phyloP scores from a whole-genome alignment of 2,888 invertebrate genomes.

The Lasius fuliginosus region DNA sequence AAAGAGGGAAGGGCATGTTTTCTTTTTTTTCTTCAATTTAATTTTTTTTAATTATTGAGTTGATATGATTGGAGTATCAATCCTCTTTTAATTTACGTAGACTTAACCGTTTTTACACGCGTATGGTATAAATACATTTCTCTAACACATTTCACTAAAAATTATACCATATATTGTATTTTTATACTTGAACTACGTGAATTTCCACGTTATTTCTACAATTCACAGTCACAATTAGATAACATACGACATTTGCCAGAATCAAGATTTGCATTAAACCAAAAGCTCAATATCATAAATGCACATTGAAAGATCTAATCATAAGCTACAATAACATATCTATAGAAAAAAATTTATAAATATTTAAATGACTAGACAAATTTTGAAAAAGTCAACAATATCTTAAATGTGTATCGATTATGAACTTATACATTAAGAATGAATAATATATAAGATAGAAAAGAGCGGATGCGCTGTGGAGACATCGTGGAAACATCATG shows the following conservation, averaged over 20 bases:
- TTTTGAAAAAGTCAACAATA: not conserved
- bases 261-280: not conserved
- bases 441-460: constrained; percentile 31
- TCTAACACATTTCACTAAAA: not conserved
- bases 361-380: not conserved
- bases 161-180: not conserved
- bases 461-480: constrained; percentile 24
- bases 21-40: not conserved
- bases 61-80: not conserved
- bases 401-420: not conserved
- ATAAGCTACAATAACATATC: not conserved
- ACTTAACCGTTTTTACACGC: not conserved
- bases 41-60: not conserved
- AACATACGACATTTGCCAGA: not conserved
- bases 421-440: constrained; percentile 1
- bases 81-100: not conserved
- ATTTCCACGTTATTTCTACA: not conserved
- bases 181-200: not conserved
- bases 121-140: not conserved
- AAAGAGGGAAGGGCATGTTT: not conserved
- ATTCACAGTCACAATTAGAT: not conserved
- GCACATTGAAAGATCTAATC: not conserved
- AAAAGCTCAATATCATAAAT: not conserved
- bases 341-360: not conserved
- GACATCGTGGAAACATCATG: constrained; percentile 12